Conservation (phyloP, 2,113 vertebrate species). For the Tupaia chinensis region DNA sequence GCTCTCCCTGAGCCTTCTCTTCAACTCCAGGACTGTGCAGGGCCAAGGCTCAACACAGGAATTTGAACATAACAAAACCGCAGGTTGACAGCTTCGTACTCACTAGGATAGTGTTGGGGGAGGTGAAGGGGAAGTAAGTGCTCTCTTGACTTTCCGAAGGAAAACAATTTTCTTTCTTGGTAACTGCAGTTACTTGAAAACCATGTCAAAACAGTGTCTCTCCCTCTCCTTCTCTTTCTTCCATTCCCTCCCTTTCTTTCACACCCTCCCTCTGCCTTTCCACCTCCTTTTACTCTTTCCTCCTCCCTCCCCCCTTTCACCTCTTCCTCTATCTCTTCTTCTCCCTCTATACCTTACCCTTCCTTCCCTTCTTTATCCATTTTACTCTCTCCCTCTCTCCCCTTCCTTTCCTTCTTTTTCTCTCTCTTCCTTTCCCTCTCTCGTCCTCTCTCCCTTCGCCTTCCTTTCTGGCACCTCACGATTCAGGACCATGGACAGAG, state of each 20-base stretch:
- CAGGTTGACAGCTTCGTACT: background rate
- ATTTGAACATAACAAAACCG: background rate
- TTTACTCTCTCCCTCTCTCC: no score
- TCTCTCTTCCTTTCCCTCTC: background rate
- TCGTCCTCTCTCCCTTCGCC: fast-evolving
- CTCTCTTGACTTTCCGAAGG: background rate
- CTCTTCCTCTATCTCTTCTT: background rate
- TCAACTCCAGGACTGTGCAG: background rate
- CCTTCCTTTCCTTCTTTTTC: background rate
- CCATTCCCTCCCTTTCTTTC: background rate
- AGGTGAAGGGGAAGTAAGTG: background rate
- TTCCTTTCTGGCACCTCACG: background rate
- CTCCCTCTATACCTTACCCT: background rate
- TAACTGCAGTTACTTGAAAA: constrained; percentile 50
- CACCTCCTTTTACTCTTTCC: background rate
- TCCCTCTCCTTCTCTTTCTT: background rate
- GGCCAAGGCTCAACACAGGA: background rate
- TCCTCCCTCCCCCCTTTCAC: background rate
- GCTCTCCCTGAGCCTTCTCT: background rate
- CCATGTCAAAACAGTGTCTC: constrained; percentile 9
- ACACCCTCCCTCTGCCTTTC: no score
- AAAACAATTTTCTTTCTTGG: constrained; percentile 60
- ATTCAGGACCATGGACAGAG: constrained; percentile 58
- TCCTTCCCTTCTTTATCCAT: background rate
- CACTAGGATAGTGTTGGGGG: background rate